phyloP scores from a whole-genome alignment of 2,888 invertebrate genomes.

The Tipula helvola region DNA sequence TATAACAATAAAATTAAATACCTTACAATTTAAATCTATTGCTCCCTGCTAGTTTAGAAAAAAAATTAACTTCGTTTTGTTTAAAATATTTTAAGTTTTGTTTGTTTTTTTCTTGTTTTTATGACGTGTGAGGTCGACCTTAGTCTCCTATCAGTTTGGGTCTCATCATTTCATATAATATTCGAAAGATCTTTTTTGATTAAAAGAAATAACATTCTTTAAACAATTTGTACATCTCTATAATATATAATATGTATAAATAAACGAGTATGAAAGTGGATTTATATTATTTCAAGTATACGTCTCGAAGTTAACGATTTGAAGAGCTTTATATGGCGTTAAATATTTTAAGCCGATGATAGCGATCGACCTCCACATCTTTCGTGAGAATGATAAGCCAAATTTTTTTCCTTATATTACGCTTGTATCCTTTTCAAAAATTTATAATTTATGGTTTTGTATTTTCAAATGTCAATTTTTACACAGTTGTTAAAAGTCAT shows the following conservation, averaged over 20 bases:
- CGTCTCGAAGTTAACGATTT: not conserved
- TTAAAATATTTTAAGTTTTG: not conserved
- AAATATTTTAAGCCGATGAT: not conserved
- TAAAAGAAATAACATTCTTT: not conserved
- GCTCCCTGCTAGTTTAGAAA: not conserved
- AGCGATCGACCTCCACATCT: not conserved
- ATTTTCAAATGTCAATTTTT: not conserved
- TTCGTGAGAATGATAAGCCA: not conserved
- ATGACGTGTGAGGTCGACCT: conserved; percentile 9
- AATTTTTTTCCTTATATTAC: not conserved
- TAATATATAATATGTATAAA: not conserved
- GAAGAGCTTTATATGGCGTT: not conserved
- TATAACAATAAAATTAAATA: conserved; percentile 8
- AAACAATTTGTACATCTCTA: not conserved
- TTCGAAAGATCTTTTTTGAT: not conserved
- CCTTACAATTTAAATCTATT: conserved; percentile 6
- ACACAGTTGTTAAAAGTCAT: not conserved
- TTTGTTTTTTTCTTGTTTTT: not conserved
- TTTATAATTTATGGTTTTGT: not conserved
- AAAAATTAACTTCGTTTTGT: not conserved
- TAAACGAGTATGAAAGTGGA: not conserved
- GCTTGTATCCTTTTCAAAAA: not conserved
- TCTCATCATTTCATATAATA: not conserved
- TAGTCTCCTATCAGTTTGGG: not conserved
- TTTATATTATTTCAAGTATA: not conserved